These are phyloP conservation scores for Oreochromis niloticus DNA, from an alignment of 2,113 vertebrate species.

Conservation along the genomic window DNA sequence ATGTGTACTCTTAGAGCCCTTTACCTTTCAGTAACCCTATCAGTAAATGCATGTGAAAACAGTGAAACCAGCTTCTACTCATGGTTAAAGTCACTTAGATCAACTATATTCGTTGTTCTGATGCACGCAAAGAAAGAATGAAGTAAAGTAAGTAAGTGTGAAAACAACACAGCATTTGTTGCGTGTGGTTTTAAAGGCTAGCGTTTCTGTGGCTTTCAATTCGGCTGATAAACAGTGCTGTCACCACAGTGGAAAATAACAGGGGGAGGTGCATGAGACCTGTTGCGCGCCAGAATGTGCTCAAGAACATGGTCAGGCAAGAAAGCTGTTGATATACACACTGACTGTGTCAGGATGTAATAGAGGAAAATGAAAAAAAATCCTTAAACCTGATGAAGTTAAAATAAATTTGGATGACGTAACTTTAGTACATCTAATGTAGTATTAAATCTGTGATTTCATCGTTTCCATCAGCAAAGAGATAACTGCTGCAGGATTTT, in stretches of 20 bases:
- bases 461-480: background rate
- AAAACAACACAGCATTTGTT: background rate
- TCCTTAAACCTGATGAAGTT: background rate
- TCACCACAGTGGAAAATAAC: background rate
- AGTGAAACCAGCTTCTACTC: background rate
- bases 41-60: background rate
- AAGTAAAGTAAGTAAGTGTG: background rate
- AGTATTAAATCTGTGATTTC: background rate
- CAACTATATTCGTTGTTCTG: background rate
- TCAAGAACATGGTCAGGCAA: fast-evolving
- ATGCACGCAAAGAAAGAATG: background rate
- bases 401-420: background rate
- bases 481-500: background rate
- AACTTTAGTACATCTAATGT: fast-evolving
- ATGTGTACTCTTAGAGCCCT: fast-evolving
- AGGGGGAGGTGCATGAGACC: fast-evolving
- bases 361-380: background rate
- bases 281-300: background rate
- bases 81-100: background rate
- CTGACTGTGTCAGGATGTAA: background rate
- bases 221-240: background rate
- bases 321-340: background rate
- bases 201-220: background rate
- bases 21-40: fast-evolving
- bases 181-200: background rate